Base-by-base conservation (phyloP, 2,888 invertebrate species). In the Cyaniris semiargus region DNA sequence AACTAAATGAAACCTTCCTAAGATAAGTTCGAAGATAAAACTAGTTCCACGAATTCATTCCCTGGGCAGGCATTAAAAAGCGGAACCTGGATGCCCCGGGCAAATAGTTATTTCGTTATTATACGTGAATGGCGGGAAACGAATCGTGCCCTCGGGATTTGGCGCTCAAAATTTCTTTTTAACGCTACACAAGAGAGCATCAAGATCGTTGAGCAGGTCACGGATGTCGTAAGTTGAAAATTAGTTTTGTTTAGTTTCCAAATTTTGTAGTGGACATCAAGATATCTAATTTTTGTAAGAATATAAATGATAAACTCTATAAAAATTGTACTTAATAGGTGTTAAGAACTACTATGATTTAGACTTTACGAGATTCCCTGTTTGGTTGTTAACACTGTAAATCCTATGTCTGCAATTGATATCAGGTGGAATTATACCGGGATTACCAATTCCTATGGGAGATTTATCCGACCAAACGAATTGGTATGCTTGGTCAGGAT, bases 111-210 rank as follows among this genome's bases (percentile, higher is more conserved):
- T 77, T 78, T 77, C 77, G 80, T 80, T 80, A 80, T 80, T 80
- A 79, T 78, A 79, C 78, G 78, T 78, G 78, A 79, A 79, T 74
- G 77, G 77, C 79, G 78, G 77, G 76, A 77, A 80, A 78, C 78
- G 79, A 79, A 80, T 79, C 78, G 79, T 76, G 53, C 80, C 80
- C 53, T 74, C 31, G 80, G 78, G 80, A 80, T 77, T 78, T 77
- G 77, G 23, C 27, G 72, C 78, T 78, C 76, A 77, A 71, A 77
- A 71, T 78, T 71, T 78, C 78, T 79, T 79, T 78, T 78, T 74
- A 77, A 72, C 77, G 77, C 72, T 58, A 77, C 76, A 72, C 71
- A 77, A 44, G 58, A 72, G 58, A 60, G 34, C 38, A 48, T 13
- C 53, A 77, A 77, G 76, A 44, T 77, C 31, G 60, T 78, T 75